Evolutionary conservation across 2,888 invertebrate genomes (phyloP), one percentile per base, ranked within the genome.

Genomic region (Serripes groenlandicus): DNA sequence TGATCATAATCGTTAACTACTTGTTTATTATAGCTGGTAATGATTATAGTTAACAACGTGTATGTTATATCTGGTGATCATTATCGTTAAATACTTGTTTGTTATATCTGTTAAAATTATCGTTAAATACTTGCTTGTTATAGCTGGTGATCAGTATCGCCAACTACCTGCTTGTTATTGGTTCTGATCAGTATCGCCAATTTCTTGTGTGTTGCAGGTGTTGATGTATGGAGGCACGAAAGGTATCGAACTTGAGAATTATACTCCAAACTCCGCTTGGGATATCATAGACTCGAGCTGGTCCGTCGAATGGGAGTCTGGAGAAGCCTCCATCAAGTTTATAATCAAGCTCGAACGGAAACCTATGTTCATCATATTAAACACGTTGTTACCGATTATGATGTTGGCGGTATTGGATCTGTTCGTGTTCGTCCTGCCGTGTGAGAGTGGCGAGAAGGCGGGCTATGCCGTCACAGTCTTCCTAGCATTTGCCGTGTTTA

Each of bases 401-500:
- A 62, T 75, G 74, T 49, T 75, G 28, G 21, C 52, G 2, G 21
- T 75, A 23, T 26, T 75, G 28, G 66, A 75, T 34, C 30, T 64
- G 5, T 26, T 75, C 4, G 74, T 75, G 49, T 75, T 75, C 30
- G 23, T 66, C 0, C 15, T 75, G 15, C 74, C 74, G 28, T 32
- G 30, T 26, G 64, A 62, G 18, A 34, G 64, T 23, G 74, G 74
- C 11, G 74, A 75, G 30, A 75, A 75, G 74, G 26, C 74, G 15
- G 74, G 74, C 34, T 75, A 75, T 23, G 74, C 74, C 21, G 52
- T 75, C 21, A 75, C 74, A 3, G 74, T 75, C 1, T 75, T 75
- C 23, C 32, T 75, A 52, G 64, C 74, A 9, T 49, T 75, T 30
- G 74, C 74, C 52, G 74, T 75, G 21, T 75, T 75, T 32, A 30